Percentiles rank a stretch among this genome's conserved stretches.
phyloP scores from a whole-genome alignment of 1,140 invertebrate genomes.

The Tetranychus urticae region DNA sequence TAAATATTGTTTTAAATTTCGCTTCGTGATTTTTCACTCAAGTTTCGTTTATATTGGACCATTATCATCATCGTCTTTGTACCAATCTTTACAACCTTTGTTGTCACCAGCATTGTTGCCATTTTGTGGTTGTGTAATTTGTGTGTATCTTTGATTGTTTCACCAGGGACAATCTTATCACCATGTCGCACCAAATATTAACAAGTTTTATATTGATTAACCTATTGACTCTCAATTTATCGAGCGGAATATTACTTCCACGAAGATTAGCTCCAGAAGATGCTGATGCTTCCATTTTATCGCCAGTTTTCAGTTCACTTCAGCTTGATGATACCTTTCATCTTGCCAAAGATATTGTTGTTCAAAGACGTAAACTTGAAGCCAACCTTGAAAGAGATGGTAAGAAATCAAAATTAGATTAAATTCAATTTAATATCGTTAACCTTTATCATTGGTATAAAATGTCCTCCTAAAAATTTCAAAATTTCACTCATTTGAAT shows the following conservation, averaged over 20 bases:
- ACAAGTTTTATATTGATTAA: no score
- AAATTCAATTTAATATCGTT: neutral
- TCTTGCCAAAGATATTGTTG: conserved; percentile 9
- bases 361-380: conserved; percentile 1
- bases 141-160: no score
- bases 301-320: neutral
- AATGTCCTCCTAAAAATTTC: neutral
- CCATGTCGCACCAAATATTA: no score
- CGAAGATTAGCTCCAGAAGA: neutral
- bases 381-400: conserved; percentile 6
- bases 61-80: no score
- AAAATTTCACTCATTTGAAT: neutral
- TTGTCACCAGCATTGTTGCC: no score
- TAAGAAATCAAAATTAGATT: neutral
- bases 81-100: no score
- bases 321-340: conserved; percentile 5
- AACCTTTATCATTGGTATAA: neutral
- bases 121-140: no score
- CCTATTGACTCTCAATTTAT: no score
- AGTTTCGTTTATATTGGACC: no score
- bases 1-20: no score
- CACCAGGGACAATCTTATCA: no score
- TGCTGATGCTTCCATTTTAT: neutral
- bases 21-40: no score
- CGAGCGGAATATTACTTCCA: neutral